Evolutionary conservation across 2,888 invertebrate species (phyloP).

Genomic region (Merodon equestris): DNA sequence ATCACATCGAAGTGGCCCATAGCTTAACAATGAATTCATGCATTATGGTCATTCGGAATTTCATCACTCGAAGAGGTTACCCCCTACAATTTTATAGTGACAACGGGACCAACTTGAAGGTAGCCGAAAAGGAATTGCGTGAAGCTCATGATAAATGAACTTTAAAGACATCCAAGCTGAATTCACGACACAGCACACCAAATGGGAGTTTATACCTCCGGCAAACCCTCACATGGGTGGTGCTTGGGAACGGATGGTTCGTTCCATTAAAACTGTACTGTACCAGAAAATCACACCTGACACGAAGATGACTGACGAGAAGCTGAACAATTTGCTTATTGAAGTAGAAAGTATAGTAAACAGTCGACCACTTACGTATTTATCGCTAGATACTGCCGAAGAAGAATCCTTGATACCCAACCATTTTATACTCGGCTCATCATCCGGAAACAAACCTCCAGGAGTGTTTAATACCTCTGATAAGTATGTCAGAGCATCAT

Average conservation of each 20-base stretch:
- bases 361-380: constrained; percentile 52
- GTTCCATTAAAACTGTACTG: constrained; percentile 34
- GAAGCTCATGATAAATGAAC: constrained; percentile 24
- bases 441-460: constrained; percentile 49
- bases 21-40: constrained; percentile 36
- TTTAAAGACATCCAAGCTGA: constrained; percentile 11
- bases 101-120: constrained; percentile 26
- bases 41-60: constrained; percentile 31
- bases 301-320: constrained; percentile 43
- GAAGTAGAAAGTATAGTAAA: constrained; percentile 58
- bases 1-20: constrained; percentile 41
- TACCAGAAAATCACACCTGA: constrained; percentile 26
- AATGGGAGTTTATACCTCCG: constrained; percentile 46
- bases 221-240: constrained; percentile 48
- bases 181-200: constrained; percentile 21
- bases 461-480: constrained; percentile 67
- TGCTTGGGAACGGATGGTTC: constrained; percentile 55
- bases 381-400: constrained; percentile 64
- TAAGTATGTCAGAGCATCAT: constrained; percentile 69
- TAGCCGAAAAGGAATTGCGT: constrained; percentile 40
- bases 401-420: constrained; percentile 73
- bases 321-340: constrained; percentile 36
- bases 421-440: constrained; percentile 71
- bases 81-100: constrained; percentile 28
- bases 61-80: constrained; percentile 20